A percentile compares a stretch with the other conserved stretches of the same genome.
These are phyloP conservation scores for Agriopis marginaria DNA, from an alignment of 2,888 invertebrate genomes.

Conservation along the genomic window DNA sequence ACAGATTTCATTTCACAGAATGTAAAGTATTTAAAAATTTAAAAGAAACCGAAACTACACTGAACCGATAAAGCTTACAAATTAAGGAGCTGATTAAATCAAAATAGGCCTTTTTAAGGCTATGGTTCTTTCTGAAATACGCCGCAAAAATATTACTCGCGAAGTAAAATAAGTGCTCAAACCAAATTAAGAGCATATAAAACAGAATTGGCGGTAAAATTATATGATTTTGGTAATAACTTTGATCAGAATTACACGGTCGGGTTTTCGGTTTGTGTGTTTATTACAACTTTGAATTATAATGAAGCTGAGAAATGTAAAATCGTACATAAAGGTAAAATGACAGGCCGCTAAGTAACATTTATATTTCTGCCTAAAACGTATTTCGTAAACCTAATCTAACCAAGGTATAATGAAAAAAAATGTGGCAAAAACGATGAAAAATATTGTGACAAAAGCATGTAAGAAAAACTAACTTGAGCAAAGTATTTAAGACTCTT, in stretches of 20 bases:
- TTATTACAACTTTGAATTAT: background rate
- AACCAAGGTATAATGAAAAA: no score
- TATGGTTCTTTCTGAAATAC: conserved; percentile 7
- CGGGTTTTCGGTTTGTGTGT: background rate
- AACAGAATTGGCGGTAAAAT: conserved; percentile 36
- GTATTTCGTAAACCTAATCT: no score
- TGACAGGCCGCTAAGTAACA: no score
- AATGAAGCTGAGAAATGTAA: background rate
- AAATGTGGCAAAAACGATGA: no score
- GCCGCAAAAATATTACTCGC: conserved; percentile 18
- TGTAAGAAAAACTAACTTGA: no score
- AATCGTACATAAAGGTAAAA: no score
- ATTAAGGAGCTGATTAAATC: conserved; percentile 29
- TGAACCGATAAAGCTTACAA: conserved; percentile 28
- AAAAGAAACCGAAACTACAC: conserved; percentile 4
- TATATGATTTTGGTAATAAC: conserved; percentile 31
- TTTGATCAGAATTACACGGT: conserved; percentile 29
- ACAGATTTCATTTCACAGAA: conserved; percentile 18
- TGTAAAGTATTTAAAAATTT: background rate
- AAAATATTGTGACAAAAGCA: no score
- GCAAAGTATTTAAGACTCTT: no score
- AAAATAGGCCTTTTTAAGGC: conserved; percentile 26
- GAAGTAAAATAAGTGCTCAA: conserved; percentile 29
- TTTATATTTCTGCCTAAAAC: no score
- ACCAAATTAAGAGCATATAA: conserved; percentile 47